Base-by-base conservation (phyloP, 2,797 vertebrate species). In the Taeniopygia guttata region DNA sequence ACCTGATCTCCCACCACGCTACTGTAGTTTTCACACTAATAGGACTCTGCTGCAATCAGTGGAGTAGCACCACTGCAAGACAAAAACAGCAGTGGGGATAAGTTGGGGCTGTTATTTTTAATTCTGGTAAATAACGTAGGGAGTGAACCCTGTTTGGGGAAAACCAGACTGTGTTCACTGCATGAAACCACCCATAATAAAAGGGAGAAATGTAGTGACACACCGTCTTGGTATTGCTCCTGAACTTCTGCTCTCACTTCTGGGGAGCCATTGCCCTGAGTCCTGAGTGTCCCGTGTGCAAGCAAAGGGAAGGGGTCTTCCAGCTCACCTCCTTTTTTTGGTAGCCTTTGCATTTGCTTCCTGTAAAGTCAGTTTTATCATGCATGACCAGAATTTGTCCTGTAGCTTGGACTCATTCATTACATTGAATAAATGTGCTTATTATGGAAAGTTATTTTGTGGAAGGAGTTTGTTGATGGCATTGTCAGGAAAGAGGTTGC, bases 21-120 rank as follows among this genome's bases (percentile, higher is more conserved):
- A 22, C 92, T 86, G 89, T 85, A 81, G 87, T 59, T 95, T n/a
- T 72, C 78, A 64, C 76, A 21, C 76, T 91, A 72, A 89, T 87
- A 72, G 79, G 82, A 46, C 66, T 74, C 81, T 5, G 43, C 87
- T 92, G 75, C 11, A 2, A 55, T 89, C 2, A 0, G 54, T 68
- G 88, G 68, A 92, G 75, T 64, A 70, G 81, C 67, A 43, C 70
- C 75, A 42, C 60, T 68, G 56, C 68, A 51, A 74, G 69, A 89
- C 63, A 74, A 49, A 74, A 90, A 5, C 64, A 82, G 34, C 64
- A 27, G 72, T 20, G 26, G 29, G 68, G 64, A 29, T 40, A 64
- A 70, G 64, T 18, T 64, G 10, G 30, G 48, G 25, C 64, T 89
- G 52, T 40, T 87, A 51, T 74, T 92, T 84, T 93, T 77, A 59